A percentile compares a stretch with the other conserved stretches of the same genome.
Conservation (phyloP, 2,888 invertebrate genomes). For the Odontothrips loti region DNA sequence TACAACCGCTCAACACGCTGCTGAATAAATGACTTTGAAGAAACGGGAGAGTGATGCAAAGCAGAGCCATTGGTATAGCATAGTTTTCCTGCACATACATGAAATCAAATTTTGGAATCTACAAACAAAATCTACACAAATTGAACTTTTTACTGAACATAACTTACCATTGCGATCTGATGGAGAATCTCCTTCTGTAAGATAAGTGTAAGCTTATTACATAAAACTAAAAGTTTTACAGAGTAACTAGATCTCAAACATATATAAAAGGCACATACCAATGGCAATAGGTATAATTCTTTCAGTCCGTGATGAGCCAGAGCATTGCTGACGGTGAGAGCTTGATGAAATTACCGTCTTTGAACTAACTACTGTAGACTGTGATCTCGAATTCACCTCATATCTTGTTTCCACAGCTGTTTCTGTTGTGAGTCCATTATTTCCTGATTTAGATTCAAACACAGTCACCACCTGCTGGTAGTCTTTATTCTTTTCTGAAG, state of each 20-base stretch:
- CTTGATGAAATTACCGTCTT: background rate
- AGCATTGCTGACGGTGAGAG: background rate
- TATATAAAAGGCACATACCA: background rate
- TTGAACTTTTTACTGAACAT: background rate
- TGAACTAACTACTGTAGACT: background rate
- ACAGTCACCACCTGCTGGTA: slow-evolving; percentile 1
- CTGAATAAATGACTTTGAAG: slow-evolving; percentile 67
- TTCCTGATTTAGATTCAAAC: background rate
- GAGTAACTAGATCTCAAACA: background rate
- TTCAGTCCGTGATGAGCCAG: background rate
- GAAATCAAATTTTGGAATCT: background rate
- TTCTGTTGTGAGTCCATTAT: background rate
- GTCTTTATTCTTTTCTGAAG: background rate
- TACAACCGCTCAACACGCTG: slow-evolving; percentile 84
- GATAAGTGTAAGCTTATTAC: background rate
- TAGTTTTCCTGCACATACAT: background rate
- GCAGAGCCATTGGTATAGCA: background rate
- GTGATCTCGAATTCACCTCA: slow-evolving; percentile 1
- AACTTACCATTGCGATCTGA: background rate
- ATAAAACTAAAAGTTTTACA: background rate
- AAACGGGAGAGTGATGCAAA: background rate
- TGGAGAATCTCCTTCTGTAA: background rate
- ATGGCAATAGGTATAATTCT: background rate
- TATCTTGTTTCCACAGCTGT: slow-evolving; percentile 6
- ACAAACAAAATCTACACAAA: background rate